A percentile compares a stretch with the other conserved stretches of the same genome.
These are phyloP conservation scores for Cydia amplana DNA, from an alignment of 1,140 invertebrate species.

Conservation along the genomic window DNA sequence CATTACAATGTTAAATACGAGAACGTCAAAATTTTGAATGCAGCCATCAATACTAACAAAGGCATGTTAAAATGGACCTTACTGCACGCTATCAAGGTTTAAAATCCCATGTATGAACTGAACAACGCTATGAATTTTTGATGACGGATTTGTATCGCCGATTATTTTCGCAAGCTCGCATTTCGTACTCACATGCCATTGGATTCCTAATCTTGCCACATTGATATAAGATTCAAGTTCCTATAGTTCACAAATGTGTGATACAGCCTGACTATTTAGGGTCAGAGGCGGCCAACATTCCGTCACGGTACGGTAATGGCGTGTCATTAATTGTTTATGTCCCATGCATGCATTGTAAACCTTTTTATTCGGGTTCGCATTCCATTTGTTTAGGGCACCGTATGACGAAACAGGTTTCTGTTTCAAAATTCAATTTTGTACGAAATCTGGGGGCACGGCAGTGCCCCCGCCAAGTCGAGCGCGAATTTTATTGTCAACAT, in stretches of 20 bases:
- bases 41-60: neutral
- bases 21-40: neutral
- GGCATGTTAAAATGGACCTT: neutral
- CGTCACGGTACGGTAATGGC: constrained; percentile 6
- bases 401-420: no score
- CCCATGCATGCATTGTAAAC: constrained; percentile 11
- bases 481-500: no score
- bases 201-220: neutral
- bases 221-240: neutral
- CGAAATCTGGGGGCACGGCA: no score
- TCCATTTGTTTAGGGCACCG: neutral
- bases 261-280: neutral
- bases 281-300: constrained; percentile 9
- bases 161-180: constrained; percentile 1
- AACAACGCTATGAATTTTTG: constrained; percentile 6
- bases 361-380: neutral
- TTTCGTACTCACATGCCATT: neutral
- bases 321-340: constrained; percentile 17
- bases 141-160: neutral
- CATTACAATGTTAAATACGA: constrained; percentile 14
- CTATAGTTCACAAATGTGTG: neutral
- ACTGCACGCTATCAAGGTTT: neutral
- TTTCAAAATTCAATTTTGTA: no score
- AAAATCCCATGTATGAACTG: neutral
- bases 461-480: no score